phyloP scores from a whole-genome alignment of 2,113 vertebrate genomes.

The Campylorhamphus procurvoides region DNA sequence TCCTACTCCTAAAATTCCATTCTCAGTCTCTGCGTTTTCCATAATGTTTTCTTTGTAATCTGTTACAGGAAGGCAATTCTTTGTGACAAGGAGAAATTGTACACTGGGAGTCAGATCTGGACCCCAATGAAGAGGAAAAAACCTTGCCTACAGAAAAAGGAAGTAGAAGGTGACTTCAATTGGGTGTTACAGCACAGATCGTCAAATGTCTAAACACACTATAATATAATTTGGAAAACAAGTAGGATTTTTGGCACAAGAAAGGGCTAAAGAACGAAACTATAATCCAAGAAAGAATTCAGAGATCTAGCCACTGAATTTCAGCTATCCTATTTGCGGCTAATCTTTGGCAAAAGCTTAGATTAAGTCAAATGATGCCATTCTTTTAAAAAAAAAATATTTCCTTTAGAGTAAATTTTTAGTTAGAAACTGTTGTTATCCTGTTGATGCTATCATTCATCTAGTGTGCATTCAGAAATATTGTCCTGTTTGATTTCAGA shows the following conservation, averaged over 20 bases:
- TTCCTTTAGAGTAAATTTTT: slow-evolving; percentile 7
- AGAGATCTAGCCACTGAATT: background rate
- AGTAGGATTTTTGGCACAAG: background rate
- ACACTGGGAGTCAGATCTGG: background rate
- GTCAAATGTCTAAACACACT: background rate
- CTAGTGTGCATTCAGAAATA: slow-evolving; percentile 37
- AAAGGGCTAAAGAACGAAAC: background rate
- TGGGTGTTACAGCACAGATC: background rate
- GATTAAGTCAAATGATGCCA: background rate
- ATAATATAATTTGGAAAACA: background rate
- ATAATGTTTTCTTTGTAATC: background rate
- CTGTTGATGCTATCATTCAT: slow-evolving; percentile 40
- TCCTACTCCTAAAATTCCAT: background rate
- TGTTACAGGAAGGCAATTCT: background rate
- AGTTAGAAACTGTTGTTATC: slow-evolving; percentile 41
- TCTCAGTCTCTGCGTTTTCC: background rate
- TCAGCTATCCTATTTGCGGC: background rate
- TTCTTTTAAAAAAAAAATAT: slow-evolving; percentile 20
- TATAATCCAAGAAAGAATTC: background rate
- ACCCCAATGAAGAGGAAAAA: background rate
- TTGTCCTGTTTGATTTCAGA: slow-evolving; percentile 53
- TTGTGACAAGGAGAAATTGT: background rate
- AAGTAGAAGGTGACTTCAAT: background rate
- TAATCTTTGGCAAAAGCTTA: background rate
- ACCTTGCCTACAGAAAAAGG: background rate